Evolutionary conservation across 2,888 invertebrate species (phyloP), one percentile per base, ranked within the genome.

Genomic region (Zeuzera pyrina): DNA sequence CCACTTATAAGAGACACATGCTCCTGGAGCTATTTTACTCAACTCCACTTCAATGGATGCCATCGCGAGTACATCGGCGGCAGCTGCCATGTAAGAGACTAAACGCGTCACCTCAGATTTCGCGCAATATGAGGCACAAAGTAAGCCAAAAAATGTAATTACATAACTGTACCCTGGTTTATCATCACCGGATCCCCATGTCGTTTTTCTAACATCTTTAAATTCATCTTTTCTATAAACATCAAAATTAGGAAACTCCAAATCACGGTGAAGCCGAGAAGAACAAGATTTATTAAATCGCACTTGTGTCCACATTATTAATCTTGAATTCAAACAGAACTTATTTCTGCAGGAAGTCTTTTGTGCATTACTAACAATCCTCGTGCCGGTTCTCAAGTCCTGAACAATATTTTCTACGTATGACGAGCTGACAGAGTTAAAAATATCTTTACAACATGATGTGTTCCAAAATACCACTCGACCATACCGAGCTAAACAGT

Each of bases 1-100:
- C 94, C 94, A 95, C 64, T 93, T 93, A 49, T 89, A 85, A 1
- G 90, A 85, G 31, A 77, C 51, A 35, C 85, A 86, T 42, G 84
- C 85, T 12, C 91, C 92, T 49, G 89, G 89, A 0, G 88, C 85
- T 35, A 94, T 87, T 41, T 87, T 88, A 4, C 58, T 60, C 23
- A 94, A 66, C 41, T 91, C 90, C 21, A 94, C 84, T 81, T 94
- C 94, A 38, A 91, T 86, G 43, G 88, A 85, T n/a, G 93, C 89
- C 53, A 91, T 36, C 2, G 94, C 94, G 26, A 92, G 56, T 2
- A 93, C 89, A 53, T 93, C 93, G 15, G 89, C 89, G 1, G 91
- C 79, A 1, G 93, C 86, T 13, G 83, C 70, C 87, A 94, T 85
- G 34, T 62, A 87, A 8, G 56, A 39, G 2, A 91, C 58, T 30